Percentiles rank a stretch among this genome's conserved stretches.
These are phyloP conservation scores for Parnassius glacialis DNA, from an alignment of 2,888 invertebrate genomes.

Conservation along the genomic window DNA sequence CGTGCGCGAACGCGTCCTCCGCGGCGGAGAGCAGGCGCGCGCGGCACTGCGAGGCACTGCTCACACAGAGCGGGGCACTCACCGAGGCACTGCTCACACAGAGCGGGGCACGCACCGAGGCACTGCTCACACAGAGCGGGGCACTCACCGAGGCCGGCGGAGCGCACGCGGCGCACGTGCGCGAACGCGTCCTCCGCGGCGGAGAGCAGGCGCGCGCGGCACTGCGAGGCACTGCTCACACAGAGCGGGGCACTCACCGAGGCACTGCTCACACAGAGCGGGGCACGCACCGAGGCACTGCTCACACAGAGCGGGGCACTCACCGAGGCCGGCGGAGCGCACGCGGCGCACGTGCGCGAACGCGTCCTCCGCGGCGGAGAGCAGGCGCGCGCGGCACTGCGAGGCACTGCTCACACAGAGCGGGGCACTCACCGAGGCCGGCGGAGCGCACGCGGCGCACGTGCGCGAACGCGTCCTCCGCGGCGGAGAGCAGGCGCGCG, in stretches of 20 bases:
- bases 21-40: conserved; percentile 95
- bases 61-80: conserved; percentile 14
- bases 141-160: conserved; percentile 54
- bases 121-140: conserved; percentile 23
- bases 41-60: too few species aligned
- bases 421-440: conserved; percentile 49
- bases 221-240: too few species aligned
- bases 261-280: conserved; percentile 31
- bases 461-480: conserved; percentile 99
- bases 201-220: conserved; percentile 92
- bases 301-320: conserved; percentile 14
- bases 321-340: conserved; percentile 61
- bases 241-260: conserved; percentile 43
- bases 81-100: conserved; percentile 51
- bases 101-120: conserved; percentile 45
- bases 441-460: conserved; percentile 88
- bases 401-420: background rate
- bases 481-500: conserved; percentile 94
- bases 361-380: conserved; percentile 97
- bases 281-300: conserved; percentile 52
- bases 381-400: conserved; percentile 92
- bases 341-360: conserved; percentile 97
- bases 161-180: conserved; percentile 91
- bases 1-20: conserved; percentile 99
- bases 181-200: conserved; percentile 99